Base-by-base conservation (phyloP, 2,888 invertebrate genomes). In the Alsophila aescularia region DNA sequence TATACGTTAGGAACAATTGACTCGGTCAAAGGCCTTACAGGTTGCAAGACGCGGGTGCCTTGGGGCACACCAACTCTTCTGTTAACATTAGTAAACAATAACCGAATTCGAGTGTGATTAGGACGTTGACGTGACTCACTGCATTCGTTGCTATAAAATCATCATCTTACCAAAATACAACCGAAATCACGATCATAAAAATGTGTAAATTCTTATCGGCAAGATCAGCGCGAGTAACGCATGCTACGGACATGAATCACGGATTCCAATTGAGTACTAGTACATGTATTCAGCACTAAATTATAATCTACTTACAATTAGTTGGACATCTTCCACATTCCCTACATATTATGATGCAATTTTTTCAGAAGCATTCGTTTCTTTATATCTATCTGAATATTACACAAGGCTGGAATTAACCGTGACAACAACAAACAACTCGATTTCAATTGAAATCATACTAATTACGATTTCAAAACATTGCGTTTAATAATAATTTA, bases 251-350 rank as follows among this genome's bases (percentile, higher is more conserved):
- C 43, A 49, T 69, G 68, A 66, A 65, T 72, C 73, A 70, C 62
- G 29, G 34, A 54, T 55, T 48, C 55, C 52, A 27, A 49, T 58
- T 53, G 55, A 47, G 13, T 44, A n/a, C n/a, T n/a, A 57, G 13
- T 15, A 14, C 48, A 27, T 37, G 24, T 18, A 35, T 49, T 43
- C 27, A 34, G 18, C n/a, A 10, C 29, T 27, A 43, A 35, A 42
- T 34, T 10, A 43, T 36, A 14, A 34, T 39, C 21, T 60, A 57
- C 54, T 42, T 48, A 56, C 56, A 41, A 54, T 58, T 52, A 47
- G 24, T 71, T 74, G 74, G 70, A 71, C 63, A 50, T 60, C 49
- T 49, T 74, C 74, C 76, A 75, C 69, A 62, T 64, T 62, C 60
- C 53, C 37, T 45, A 50, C 56, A 57, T 58, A 52, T 55, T 51